Conservation (phyloP, 2,113 vertebrate species). For the Microcebus jonahi region DNA sequence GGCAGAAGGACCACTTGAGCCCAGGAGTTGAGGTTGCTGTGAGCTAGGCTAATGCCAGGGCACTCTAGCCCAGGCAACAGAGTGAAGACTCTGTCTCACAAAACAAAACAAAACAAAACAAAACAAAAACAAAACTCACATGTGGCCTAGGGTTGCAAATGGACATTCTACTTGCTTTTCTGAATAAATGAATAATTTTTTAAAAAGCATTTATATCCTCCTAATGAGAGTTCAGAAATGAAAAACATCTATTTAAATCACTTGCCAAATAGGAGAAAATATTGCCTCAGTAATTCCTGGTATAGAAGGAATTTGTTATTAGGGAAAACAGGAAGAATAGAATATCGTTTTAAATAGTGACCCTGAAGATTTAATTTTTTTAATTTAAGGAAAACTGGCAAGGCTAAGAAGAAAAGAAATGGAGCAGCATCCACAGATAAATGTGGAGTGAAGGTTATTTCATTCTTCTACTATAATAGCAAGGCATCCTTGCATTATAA, state of each 20-base stretch:
- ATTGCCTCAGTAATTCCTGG: neutral
- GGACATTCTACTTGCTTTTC: neutral
- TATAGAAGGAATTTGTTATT: neutral
- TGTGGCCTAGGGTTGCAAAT: neutral
- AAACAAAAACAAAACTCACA: neutral
- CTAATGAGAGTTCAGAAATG: neutral
- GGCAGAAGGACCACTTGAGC: no score
- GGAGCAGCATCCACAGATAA: neutral
- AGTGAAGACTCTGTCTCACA: no score
- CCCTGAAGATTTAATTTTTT: neutral
- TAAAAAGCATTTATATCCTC: neutral
- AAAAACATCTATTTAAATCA: neutral
- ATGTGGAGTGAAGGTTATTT: neutral
- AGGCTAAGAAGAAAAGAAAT: neutral
- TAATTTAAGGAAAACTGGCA: neutral
- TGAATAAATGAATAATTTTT: neutral
- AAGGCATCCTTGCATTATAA: neutral
- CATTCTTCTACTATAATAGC: neutral
- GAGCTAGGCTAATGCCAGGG: no score
- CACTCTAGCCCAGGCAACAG: no score
- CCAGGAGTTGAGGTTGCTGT: no score
- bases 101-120: neutral
- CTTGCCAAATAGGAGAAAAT: neutral
- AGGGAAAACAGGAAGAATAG: neutral
- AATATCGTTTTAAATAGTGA: neutral